Evolutionary conservation across 2,113 vertebrate species (phyloP), one percentile per base, ranked within the genome.

Genomic region (Nycticryphes semicollaris): DNA sequence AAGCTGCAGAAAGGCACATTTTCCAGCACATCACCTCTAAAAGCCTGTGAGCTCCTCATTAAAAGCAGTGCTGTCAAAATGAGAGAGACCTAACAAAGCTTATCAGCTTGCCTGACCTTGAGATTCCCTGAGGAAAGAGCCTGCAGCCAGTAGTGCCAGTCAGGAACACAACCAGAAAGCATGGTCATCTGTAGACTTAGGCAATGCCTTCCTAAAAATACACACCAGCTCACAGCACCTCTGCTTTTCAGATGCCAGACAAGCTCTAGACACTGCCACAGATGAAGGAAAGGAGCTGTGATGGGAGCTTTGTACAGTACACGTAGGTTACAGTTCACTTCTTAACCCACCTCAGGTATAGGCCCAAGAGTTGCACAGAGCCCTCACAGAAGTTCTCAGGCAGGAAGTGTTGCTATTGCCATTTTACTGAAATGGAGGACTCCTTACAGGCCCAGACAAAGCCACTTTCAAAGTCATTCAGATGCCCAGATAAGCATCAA

Each of bases 91-190:
- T 79, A 81, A 82, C 57, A 72, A 54, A 94, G 73, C 37, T 92
- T 94, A 92, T 89, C 90, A 84, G 87, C n/a, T 43, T n/a, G 70
- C 33, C 69, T 45, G 77, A 95, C 87, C 87, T 76, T 76, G 81
- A 91, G 84, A 76, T 31, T 47, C 87, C 91, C 81, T 41, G 22
- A 3, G 14, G 53, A 74, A 94, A 89, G 0, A 94, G 70, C 74
- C 69, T 2, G 8, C 50, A 87, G 89, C 18, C 78, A 92, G 51
- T 41, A 24, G 37, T 3, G 3, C 39, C 23, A 16, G 7, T 37
- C 39, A 88, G 57, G 54, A 95, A 69, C 62, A 57, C 0, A 3
- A 51, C 9, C 51, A 27, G 56, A 84, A 63, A 67, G 20, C 41
- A 70, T 1, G 0, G 77, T 89, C 63, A 83, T 83, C 91, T 92